These are phyloP conservation scores for Cantharis nigra DNA, from an alignment of 2,888 invertebrate species.

Conservation along the genomic window DNA sequence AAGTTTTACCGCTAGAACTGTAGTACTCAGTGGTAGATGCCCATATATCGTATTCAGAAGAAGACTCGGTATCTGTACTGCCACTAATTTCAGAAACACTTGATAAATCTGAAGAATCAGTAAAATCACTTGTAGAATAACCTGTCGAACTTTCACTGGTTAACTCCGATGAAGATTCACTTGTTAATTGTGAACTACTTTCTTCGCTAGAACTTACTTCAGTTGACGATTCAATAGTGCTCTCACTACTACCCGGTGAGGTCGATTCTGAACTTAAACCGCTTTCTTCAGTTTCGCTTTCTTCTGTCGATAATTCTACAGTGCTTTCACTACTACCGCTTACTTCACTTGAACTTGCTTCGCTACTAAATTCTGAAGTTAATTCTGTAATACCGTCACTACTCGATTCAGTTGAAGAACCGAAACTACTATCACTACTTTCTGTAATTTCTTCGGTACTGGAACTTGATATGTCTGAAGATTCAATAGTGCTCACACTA, in stretches of 20 bases:
- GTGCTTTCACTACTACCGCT: slow-evolving; percentile 7
- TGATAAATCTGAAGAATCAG: not conserved
- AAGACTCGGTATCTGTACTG: slow-evolving; percentile 33
- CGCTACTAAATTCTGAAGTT: not conserved
- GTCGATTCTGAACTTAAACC: slow-evolving; percentile 16
- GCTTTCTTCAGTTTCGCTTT: not conserved
- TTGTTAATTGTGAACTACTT: slow-evolving; percentile 31
- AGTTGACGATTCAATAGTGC: slow-evolving; percentile 22
- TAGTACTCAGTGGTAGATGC: slow-evolving; percentile 42
- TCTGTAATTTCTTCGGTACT: not conserved
- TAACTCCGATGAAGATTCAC: slow-evolving; percentile 29
- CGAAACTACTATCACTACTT: not conserved
- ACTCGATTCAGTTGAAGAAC: not conserved
- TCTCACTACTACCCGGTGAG: slow-evolving; percentile 1
- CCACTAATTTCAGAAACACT: slow-evolving; percentile 24
- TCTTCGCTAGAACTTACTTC: slow-evolving; percentile 28
- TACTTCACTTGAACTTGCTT: slow-evolving; percentile 1
- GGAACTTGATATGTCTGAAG: not conserved
- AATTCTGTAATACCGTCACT: not conserved
- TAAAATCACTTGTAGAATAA: not conserved
- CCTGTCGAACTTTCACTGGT: not conserved
- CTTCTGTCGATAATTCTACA: not conserved
- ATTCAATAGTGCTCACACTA: not conserved
- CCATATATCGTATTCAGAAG: slow-evolving; percentile 41
- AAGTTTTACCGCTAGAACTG: not conserved